phyloP scores from a whole-genome alignment of 2,113 vertebrate genomes.

The Cebidichthys violaceus region DNA sequence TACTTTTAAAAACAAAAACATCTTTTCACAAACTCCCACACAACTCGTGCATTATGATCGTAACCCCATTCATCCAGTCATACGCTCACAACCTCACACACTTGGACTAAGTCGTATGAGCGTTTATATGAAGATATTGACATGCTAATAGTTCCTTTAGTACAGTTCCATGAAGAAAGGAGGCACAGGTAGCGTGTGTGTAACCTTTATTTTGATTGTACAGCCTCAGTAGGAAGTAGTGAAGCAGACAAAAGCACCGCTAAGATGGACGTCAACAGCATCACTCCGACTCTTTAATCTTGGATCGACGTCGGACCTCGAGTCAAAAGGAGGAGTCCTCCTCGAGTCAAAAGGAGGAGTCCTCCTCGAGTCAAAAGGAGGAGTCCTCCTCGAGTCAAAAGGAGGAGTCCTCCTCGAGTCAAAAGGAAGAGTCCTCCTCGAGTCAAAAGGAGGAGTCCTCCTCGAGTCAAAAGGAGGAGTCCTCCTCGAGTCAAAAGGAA shows the following conservation, averaged over 20 bases:
- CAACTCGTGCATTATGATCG: too few species aligned
- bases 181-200: too few species aligned
- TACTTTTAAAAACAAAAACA: too few species aligned
- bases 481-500: not conserved
- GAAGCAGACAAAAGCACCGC: not conserved
- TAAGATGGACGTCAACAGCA: not conserved
- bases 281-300: not conserved
- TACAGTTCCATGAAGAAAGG: too few species aligned
- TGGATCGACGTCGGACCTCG: constrained; percentile 12
- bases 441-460: not conserved
- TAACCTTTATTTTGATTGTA: constrained; percentile 46
- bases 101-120: too few species aligned
- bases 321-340: not conserved
- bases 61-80: too few species aligned
- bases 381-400: constrained; percentile 1
- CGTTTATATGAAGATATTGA: too few species aligned
- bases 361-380: not conserved
- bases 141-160: too few species aligned
- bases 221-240: not conserved
- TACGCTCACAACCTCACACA: too few species aligned
- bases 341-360: not conserved
- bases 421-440: too few species aligned
- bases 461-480: too few species aligned
- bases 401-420: not conserved
- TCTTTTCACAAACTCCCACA: too few species aligned